Evolutionary conservation across 2,888 invertebrate species (phyloP).

Genomic region (Sympetrum striolatum): DNA sequence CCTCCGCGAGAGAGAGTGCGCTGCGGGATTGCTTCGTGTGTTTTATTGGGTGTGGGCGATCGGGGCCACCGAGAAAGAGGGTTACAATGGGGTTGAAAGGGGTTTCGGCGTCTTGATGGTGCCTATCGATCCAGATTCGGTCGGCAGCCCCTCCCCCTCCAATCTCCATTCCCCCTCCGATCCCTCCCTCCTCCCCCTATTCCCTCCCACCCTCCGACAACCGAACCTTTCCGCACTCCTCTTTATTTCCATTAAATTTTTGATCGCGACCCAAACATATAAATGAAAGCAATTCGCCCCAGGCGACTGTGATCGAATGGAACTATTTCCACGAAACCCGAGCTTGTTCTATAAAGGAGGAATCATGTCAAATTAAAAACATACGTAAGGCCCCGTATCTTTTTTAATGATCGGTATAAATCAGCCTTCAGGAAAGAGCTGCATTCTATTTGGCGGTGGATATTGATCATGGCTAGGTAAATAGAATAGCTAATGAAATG

Average conservation of each 20-base stretch:
- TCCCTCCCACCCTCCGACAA: background rate
- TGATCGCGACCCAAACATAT: background rate
- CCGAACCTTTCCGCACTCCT: background rate
- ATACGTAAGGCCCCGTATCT: too few species aligned
- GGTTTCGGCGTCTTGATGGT: slow-evolving; percentile 42
- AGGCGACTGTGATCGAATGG: too few species aligned
- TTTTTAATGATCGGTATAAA: too few species aligned
- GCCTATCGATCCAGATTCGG: slow-evolving; percentile 21
- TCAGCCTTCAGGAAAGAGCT: too few species aligned
- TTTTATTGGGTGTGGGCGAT: slow-evolving; percentile 40
- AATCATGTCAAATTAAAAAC: too few species aligned
- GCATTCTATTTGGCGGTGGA: too few species aligned
- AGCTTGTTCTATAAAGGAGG: too few species aligned
- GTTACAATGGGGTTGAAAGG: slow-evolving; percentile 36
- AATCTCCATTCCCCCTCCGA: background rate
- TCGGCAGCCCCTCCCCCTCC: background rate
- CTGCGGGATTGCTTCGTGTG: slow-evolving; percentile 37
- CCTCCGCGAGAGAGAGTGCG: background rate
- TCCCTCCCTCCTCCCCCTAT: background rate
- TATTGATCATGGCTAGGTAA: too few species aligned
- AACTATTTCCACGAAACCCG: too few species aligned
- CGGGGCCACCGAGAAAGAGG: background rate
- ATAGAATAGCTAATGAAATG: too few species aligned
- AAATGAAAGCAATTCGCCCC: too few species aligned
- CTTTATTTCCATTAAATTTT: background rate